A percentile compares a stretch with the other conserved stretches of the same genome.
These are phyloP conservation scores for Melipona beecheii DNA, from an alignment of 2,888 invertebrate genomes.

Conservation along the genomic window DNA sequence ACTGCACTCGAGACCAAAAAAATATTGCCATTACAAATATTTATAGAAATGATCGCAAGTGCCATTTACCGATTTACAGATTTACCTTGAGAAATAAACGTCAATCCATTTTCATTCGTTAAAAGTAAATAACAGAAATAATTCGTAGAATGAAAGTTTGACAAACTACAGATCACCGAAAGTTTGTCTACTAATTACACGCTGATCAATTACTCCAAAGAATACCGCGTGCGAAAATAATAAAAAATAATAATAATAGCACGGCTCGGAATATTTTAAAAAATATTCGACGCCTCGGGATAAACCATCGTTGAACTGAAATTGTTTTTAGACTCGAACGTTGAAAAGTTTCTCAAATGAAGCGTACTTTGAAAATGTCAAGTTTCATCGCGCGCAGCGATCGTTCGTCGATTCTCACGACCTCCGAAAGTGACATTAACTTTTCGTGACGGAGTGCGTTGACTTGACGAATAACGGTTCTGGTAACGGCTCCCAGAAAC, in stretches of 20 bases:
- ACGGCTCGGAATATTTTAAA: background rate
- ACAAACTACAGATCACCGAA: background rate
- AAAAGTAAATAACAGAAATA: background rate
- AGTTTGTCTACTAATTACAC: background rate
- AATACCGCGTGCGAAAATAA: background rate
- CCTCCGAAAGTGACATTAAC: constrained; percentile 48
- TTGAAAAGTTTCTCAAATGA: background rate
- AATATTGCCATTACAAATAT: background rate
- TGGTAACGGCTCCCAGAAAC: constrained; percentile 73
- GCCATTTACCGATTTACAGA: background rate
- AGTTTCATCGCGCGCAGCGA: constrained; percentile 5
- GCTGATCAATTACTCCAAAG: background rate
- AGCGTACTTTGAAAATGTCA: background rate
- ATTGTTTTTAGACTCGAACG: background rate
- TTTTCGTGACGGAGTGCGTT: constrained; percentile 37
- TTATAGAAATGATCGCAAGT: background rate
- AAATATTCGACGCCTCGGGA: background rate
- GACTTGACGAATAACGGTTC: constrained; percentile 75
- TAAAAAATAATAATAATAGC: no score
- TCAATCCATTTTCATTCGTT: background rate
- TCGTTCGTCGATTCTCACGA: constrained; percentile 22
- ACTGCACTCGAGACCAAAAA: background rate
- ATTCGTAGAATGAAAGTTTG: background rate
- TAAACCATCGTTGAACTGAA: background rate
- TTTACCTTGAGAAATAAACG: background rate